These are phyloP conservation scores for Manis pentadactyla DNA, from an alignment of 2,797 vertebrate genomes.

Conservation along the genomic window DNA sequence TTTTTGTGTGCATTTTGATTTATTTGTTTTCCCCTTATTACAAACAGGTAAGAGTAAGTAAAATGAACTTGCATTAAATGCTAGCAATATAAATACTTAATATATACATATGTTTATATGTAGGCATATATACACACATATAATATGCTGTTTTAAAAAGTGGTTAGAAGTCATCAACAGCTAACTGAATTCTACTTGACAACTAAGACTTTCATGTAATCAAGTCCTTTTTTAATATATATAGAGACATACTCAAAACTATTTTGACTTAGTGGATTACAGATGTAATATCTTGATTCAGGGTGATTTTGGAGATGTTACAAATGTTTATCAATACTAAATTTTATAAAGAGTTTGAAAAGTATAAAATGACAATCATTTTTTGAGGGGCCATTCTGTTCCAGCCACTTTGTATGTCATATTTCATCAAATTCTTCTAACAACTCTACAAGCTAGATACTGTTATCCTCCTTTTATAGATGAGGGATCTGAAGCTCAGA, in stretches of 20 bases:
- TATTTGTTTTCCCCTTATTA: background rate
- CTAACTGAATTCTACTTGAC: background rate
- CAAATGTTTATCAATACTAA: background rate
- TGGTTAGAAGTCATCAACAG: background rate
- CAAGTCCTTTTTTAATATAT: background rate
- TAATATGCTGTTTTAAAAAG: background rate
- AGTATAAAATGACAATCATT: background rate
- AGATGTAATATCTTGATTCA: background rate
- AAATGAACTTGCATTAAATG: constrained; percentile 1
- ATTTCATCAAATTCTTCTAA: background rate
- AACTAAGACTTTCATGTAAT: background rate
- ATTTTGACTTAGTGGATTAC: background rate
- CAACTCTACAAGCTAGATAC: background rate
- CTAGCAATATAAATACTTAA: background rate
- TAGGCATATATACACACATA: background rate
- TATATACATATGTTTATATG: background rate
- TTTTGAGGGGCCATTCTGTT: background rate
- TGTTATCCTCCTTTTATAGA: background rate
- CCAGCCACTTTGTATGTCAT: background rate
- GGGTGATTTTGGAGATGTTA: background rate
- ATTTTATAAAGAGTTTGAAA: constrained; percentile 25
- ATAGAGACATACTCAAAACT: background rate
- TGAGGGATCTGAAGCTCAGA: background rate
- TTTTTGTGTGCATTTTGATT: background rate
- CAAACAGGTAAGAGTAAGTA: background rate